These are phyloP conservation scores for Cyaniris semiargus DNA, from an alignment of 2,888 invertebrate genomes.

Conservation along the genomic window DNA sequence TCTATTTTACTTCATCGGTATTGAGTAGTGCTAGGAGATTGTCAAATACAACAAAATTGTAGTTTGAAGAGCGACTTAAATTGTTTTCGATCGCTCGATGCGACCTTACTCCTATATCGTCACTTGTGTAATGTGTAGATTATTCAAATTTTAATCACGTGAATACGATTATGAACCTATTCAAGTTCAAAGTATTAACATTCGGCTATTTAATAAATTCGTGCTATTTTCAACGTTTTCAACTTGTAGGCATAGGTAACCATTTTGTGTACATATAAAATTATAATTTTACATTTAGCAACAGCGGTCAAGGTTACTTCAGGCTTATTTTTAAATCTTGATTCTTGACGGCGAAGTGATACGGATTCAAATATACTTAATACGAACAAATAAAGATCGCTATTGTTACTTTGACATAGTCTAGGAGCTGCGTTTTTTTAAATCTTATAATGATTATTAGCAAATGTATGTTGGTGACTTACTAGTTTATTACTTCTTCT, in stretches of 20 bases:
- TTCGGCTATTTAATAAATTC: neutral
- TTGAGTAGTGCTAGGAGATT: neutral
- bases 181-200: slow-evolving; percentile 3
- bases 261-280: neutral
- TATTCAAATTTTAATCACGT: neutral
- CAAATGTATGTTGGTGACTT: neutral
- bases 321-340: neutral
- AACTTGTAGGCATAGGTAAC: neutral
- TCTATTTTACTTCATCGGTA: neutral
- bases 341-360: neutral
- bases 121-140: neutral
- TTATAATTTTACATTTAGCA: slow-evolving; percentile 10
- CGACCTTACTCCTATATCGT: neutral
- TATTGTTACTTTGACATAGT: neutral
- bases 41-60: neutral
- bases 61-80: neutral
- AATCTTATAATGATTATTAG: neutral
- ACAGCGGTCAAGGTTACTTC: slow-evolving; percentile 7
- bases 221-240: neutral
- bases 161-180: neutral
- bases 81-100: neutral
- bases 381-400: neutral
- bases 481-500: neutral
- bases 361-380: neutral
- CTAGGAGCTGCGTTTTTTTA: neutral